A percentile compares a stretch with the other conserved stretches of the same genome.
Conservation (phyloP, 2,797 vertebrate genomes). For the Megalops cyprinoides region DNA sequence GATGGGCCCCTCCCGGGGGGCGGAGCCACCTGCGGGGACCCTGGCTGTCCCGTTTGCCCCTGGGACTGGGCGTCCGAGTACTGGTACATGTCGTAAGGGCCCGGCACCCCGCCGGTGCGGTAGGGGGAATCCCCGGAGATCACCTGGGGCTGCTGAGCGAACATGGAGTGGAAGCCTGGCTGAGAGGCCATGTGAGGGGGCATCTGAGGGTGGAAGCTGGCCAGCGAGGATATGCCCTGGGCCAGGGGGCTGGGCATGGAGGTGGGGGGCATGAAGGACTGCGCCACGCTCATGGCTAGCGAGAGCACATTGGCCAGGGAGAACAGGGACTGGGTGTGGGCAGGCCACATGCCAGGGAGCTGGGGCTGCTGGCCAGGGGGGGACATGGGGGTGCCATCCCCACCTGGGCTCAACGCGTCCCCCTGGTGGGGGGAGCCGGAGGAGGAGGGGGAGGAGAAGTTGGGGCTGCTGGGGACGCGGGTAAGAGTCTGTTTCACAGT, state of each 20-base stretch:
- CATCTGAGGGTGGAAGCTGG: conserved; percentile 46
- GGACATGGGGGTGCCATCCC: conserved; percentile 32
- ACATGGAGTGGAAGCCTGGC: conserved; percentile 49
- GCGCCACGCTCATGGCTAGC: conserved; percentile 87
- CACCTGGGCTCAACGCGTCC: conserved; percentile 12
- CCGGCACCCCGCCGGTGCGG: conserved; percentile 17
- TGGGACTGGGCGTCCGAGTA: conserved; percentile 31
- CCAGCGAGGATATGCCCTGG: conserved; percentile 35
- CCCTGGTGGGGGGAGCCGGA: conserved; percentile 44
- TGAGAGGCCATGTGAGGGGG: conserved; percentile 27
- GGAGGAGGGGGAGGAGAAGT: conserved; percentile 31
- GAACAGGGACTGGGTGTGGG: conserved; percentile 65
- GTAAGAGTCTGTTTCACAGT: conserved; percentile 39
- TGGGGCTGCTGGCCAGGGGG: conserved; percentile 36
- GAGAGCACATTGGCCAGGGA: conserved; percentile 86
- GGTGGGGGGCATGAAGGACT: conserved; percentile 73
- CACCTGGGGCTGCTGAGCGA: conserved; percentile 23
- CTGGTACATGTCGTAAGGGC: conserved; percentile 57
- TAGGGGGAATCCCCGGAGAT: conserved; percentile 30
- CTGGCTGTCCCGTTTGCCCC: conserved; percentile 66
- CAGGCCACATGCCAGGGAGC: conserved; percentile 45
- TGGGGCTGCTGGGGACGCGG: conserved; percentile 46
- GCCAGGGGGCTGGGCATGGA: conserved; percentile 56
- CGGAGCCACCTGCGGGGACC: conserved; percentile 64
- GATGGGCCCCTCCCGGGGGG: too few species aligned